Percentiles rank a stretch among this genome's conserved stretches.
Evolutionary conservation across 1,140 invertebrate genomes (phyloP).

Genomic region (Drosophila arawakana): DNA sequence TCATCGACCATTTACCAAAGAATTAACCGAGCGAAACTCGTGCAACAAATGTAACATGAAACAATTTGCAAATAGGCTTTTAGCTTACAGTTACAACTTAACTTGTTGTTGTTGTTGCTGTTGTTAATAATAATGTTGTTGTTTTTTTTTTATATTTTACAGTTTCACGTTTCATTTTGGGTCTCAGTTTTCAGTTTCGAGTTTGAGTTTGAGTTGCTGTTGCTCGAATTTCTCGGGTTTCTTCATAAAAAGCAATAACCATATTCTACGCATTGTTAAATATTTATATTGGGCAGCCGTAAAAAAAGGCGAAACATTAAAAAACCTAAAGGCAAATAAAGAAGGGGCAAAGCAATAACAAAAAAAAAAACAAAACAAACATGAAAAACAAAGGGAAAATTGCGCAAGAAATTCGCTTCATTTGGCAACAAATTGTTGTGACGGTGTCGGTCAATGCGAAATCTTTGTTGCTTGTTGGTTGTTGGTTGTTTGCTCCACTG

Average conservation of each 20-base stretch:
- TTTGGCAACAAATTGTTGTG: slow-evolving; percentile 78
- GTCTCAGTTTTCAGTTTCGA: neutral
- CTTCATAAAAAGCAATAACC: slow-evolving; percentile 42
- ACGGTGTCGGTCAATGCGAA: slow-evolving; percentile 59
- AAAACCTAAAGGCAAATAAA: slow-evolving; percentile 25
- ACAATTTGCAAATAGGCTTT: slow-evolving; percentile 67
- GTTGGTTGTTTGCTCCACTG: slow-evolving; percentile 1
- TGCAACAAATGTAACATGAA: slow-evolving; percentile 45
- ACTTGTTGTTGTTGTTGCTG: neutral
- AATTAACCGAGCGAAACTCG: slow-evolving; percentile 37
- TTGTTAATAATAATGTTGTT: slow-evolving; percentile 1
- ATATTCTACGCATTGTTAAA: slow-evolving; percentile 57
- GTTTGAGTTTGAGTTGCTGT: neutral
- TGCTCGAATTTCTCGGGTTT: slow-evolving; percentile 6
- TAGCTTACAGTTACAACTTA: slow-evolving; percentile 44
- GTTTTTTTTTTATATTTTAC: slow-evolving; percentile 1
- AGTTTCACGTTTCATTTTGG: slow-evolving; percentile 23
- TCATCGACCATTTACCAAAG: slow-evolving; percentile 8
- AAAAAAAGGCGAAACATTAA: slow-evolving; percentile 24
- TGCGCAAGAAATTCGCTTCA: slow-evolving; percentile 66
- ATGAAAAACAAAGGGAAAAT: slow-evolving; percentile 25
- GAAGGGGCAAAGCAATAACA: slow-evolving; percentile 10
- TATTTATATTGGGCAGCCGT: slow-evolving; percentile 49
- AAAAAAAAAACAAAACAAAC: slow-evolving; percentile 11
- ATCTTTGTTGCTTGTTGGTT: slow-evolving; percentile 30